Evolutionary conservation across 2,797 vertebrate genomes (phyloP).

Genomic region (Paedocypris micromegethes): DNA sequence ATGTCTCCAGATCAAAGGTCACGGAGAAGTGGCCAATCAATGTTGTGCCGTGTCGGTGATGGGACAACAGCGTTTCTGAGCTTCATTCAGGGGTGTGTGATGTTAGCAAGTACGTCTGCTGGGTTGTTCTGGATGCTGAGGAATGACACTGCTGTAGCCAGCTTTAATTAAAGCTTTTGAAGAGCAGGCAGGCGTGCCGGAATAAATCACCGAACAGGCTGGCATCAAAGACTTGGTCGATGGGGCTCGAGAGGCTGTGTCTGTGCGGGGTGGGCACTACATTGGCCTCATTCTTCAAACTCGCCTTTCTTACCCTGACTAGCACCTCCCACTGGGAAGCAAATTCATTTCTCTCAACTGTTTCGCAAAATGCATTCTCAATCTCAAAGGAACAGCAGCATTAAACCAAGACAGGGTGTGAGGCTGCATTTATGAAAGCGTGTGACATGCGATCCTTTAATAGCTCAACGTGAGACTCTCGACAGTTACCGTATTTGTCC

Average conservation of each 20-base stretch:
- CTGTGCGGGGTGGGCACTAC: conserved; percentile 40
- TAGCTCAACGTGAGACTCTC: no score
- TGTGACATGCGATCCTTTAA: no score
- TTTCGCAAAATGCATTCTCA: conserved; percentile 16
- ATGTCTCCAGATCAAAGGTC: background rate
- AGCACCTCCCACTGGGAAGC: conserved; percentile 40
- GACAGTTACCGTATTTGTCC: no score
- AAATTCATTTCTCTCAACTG: conserved; percentile 45
- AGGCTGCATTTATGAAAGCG: conserved; percentile 18
- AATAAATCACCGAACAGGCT: conserved; percentile 47
- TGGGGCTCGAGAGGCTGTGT: conserved; percentile 31
- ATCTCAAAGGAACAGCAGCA: conserved; percentile 19
- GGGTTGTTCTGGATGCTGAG: conserved; percentile 39
- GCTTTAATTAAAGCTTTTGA: conserved; percentile 54
- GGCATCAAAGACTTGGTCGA: conserved; percentile 45
- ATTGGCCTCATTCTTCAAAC: conserved; percentile 41
- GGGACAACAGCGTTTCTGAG: conserved; percentile 4
- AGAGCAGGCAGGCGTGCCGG: conserved; percentile 49
- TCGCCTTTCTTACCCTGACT: conserved; percentile 44
- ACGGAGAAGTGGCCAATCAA: background rate
- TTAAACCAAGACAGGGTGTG: conserved; percentile 21
- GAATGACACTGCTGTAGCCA: conserved; percentile 42
- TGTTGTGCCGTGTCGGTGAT: background rate
- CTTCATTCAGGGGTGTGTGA: conserved; percentile 22
- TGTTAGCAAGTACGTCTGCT: conserved; percentile 37